A percentile compares a stretch with the other conserved stretches of the same genome.
phyloP scores from a whole-genome alignment of 2,113 vertebrate genomes.

The Eublepharis macularius region DNA sequence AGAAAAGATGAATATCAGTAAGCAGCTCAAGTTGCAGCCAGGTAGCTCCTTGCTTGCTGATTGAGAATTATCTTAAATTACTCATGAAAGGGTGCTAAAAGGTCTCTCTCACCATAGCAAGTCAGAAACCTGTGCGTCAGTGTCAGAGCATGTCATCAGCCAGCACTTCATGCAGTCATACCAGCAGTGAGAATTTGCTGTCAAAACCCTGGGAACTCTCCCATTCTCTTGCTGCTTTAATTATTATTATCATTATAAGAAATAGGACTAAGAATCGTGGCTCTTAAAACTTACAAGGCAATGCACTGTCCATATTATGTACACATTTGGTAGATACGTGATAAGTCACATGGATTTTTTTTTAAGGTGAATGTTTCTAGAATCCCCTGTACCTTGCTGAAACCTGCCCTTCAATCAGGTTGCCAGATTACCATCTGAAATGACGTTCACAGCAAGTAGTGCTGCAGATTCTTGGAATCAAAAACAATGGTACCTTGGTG shows the following conservation, averaged over 20 bases:
- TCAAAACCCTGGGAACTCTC: not conserved
- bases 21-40: not conserved
- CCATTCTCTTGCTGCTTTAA: not conserved
- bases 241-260: too few relatives aligned
- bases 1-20: not conserved
- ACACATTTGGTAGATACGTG: too few relatives aligned
- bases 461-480: not conserved
- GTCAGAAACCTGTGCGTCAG: not conserved
- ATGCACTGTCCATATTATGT: not conserved
- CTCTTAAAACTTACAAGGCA: not conserved
- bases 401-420: too few relatives aligned
- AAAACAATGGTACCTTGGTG: not conserved
- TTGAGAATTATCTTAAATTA: conserved; percentile 13
- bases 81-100: conserved; percentile 8
- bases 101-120: not conserved
- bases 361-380: not conserved
- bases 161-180: not conserved
- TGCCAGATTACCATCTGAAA: not conserved
- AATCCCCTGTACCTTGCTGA: too few relatives aligned
- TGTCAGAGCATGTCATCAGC: conserved; percentile 8
- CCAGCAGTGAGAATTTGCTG: not conserved
- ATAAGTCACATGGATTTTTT: not conserved
- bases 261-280: too few relatives aligned
- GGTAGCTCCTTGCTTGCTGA: conserved; percentile 28
- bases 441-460: not conserved